These are phyloP conservation scores for Huso huso DNA, from an alignment of 2,797 vertebrate genomes.

Conservation along the genomic window DNA sequence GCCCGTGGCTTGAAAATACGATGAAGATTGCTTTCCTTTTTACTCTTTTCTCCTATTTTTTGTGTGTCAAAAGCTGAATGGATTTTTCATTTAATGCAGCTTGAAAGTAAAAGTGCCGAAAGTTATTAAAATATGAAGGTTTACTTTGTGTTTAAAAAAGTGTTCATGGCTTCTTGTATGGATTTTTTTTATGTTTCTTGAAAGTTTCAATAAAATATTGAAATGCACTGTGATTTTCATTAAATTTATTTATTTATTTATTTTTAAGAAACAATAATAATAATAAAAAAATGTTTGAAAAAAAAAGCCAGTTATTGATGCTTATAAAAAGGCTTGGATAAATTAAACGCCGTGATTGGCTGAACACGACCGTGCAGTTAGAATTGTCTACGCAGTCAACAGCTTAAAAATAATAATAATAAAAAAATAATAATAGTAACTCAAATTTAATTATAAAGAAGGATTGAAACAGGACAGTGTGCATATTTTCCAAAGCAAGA, in stretches of 20 bases:
- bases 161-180: constrained; percentile 73
- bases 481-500: too few relatives aligned
- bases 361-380: too few relatives aligned
- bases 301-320: too few relatives aligned
- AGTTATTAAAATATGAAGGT: constrained; percentile 71
- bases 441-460: too few relatives aligned
- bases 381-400: too few relatives aligned
- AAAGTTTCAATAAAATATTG: constrained; percentile 93
- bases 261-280: too few relatives aligned
- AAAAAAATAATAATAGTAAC: too few relatives aligned
- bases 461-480: too few relatives aligned
- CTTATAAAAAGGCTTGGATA: too few relatives aligned
- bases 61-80: constrained; percentile 47
- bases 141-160: constrained; percentile 77
- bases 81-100: constrained; percentile 52
- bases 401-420: too few relatives aligned
- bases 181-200: constrained; percentile 68
- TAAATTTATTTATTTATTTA: constrained; percentile 13
- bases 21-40: constrained; percentile 27
- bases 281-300: too few relatives aligned
- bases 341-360: too few relatives aligned
- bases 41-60: constrained; percentile 38
- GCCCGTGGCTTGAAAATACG: constrained; percentile 58
- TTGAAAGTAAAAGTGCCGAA: constrained; percentile 68
- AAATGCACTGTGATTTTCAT: constrained; percentile 49